phyloP scores from a whole-genome alignment of 2,888 invertebrate genomes.

The Himalopsyche anomala region DNA sequence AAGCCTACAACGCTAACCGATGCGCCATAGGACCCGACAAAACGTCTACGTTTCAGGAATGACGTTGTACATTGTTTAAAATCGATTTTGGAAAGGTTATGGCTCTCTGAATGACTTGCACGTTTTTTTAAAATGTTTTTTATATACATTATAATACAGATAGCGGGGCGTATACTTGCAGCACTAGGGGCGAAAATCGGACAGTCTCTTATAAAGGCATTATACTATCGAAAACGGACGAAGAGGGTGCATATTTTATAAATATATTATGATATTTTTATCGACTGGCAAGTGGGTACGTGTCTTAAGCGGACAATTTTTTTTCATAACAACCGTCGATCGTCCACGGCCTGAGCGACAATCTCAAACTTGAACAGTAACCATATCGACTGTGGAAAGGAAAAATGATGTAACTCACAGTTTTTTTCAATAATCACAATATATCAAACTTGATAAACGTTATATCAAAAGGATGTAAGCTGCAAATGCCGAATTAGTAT shows the following conservation, averaged over 20 bases:
- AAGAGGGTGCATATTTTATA: conserved; percentile 16
- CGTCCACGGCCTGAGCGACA: too few relatives aligned
- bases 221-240: conserved; percentile 56
- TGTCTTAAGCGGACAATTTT: neutral
- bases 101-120: conserved; percentile 46
- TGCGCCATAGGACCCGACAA: neutral
- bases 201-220: conserved; percentile 59
- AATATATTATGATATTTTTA: neutral
- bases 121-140: neutral
- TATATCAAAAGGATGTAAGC: too few relatives aligned
- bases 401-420: too few relatives aligned
- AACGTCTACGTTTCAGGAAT: neutral
- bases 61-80: neutral
- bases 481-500: too few relatives aligned
- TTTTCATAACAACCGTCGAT: too few relatives aligned
- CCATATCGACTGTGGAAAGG: too few relatives aligned
- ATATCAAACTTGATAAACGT: too few relatives aligned
- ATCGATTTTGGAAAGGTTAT: conserved; percentile 34
- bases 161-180: conserved; percentile 16
- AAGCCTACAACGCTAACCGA: too few relatives aligned
- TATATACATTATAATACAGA: conserved; percentile 12
- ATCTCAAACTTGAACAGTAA: too few relatives aligned
- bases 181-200: conserved; percentile 42
- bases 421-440: too few relatives aligned
- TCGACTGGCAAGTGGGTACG: neutral